phyloP scores from a whole-genome alignment of 2,888 invertebrate species.

The Drosophila cracens region DNA sequence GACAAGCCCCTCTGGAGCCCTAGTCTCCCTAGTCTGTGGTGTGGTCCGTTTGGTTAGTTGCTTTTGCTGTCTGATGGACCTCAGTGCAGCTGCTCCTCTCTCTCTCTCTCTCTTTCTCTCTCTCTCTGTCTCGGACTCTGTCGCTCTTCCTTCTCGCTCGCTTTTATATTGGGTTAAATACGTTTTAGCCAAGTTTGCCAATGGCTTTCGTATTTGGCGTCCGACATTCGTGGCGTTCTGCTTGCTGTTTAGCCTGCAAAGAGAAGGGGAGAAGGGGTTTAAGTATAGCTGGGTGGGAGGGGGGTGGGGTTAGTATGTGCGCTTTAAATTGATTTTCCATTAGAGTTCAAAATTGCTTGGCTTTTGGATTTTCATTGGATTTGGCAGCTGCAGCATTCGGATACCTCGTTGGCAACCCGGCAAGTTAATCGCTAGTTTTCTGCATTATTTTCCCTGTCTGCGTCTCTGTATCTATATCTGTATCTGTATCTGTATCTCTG shows the following conservation, averaged over 20 bases:
- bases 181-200: slow-evolving; percentile 77
- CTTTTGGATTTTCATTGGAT: slow-evolving; percentile 78
- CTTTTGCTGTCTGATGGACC: slow-evolving; percentile 25
- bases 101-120: slow-evolving; percentile 9
- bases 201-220: slow-evolving; percentile 69
- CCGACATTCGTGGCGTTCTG: slow-evolving; percentile 75
- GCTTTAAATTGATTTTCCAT: slow-evolving; percentile 81
- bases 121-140: neutral
- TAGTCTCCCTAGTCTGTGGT: slow-evolving; percentile 28
- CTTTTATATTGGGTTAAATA: slow-evolving; percentile 70
- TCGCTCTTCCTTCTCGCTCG: slow-evolving; percentile 26
- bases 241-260: slow-evolving; percentile 69
- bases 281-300: no score
- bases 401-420: slow-evolving; percentile 43
- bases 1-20: slow-evolving; percentile 24
- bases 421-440: slow-evolving; percentile 76
- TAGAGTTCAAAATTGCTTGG: slow-evolving; percentile 79
- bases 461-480: slow-evolving; percentile 2
- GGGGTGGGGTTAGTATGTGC: slow-evolving; percentile 44
- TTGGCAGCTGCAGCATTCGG: slow-evolving; percentile 70
- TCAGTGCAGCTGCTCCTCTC: slow-evolving; percentile 28
- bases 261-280: slow-evolving; percentile 20
- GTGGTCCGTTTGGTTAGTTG: slow-evolving; percentile 37
- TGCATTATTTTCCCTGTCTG: slow-evolving; percentile 51
- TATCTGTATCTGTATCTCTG: neutral